Evolutionary conservation across 2,888 invertebrate genomes (phyloP), one percentile per base, ranked within the genome.

Genomic region (Mythimna albipuncta): DNA sequence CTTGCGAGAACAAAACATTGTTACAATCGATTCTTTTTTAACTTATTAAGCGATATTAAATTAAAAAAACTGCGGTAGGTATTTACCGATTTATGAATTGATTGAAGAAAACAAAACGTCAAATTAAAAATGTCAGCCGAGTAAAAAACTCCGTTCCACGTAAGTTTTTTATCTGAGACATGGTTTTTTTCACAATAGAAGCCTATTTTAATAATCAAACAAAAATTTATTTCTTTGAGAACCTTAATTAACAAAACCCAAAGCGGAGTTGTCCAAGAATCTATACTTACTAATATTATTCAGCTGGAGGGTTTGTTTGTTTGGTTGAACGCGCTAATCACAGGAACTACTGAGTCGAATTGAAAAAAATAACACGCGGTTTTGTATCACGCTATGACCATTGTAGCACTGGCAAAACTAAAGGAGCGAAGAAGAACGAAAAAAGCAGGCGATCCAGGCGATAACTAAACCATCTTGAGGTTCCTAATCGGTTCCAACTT

Each of bases 1-100:
- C 96, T 92, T 91, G 64, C 90, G 96, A 96, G 96, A 96, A 95
- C 96, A 95, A 93, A 88, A 91, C 95, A 95, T 95, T 92, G 86
- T 93, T 85, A 69, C 66, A 85, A 85, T 80, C 69, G 64, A 77
- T 78, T 78, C 32, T 84, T 79, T 82, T 73, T 72, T 67, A 63
- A 72, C 64, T 70, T 77, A 26, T 69, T 77, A 35, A 0, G 80
- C 76, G 71, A 85, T 75, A 75, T 79, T 81, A 81, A 81, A 78
- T 74, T 77, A 84, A 86, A 79, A 86, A 79, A 85, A 83, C 87
- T 88, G 87, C 87, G 84, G 82, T 87, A 89, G 89, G 89, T 90
- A 90, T 85, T 86, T 78, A 81, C 82, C 77, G 77, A 86, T 76
- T 63, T 41, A 77, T 68, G 69, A 81, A 85, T 87, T 86, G 83